phyloP scores from a whole-genome alignment of 2,888 invertebrate genomes.

The Drosophila robusta region DNA sequence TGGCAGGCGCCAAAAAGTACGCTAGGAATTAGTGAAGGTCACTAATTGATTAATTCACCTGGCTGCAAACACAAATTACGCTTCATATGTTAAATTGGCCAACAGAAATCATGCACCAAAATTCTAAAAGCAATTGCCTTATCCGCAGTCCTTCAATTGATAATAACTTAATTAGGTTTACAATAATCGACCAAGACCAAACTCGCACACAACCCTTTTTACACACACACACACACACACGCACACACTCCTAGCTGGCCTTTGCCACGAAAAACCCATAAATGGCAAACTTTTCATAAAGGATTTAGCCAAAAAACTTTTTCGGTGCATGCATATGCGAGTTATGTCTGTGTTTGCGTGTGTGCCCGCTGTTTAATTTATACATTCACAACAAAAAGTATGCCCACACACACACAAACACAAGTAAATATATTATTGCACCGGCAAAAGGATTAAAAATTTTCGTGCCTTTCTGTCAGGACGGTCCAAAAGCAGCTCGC shows the following conservation, averaged over 20 bases:
- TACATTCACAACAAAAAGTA: constrained; percentile 56
- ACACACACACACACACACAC: constrained; percentile 4
- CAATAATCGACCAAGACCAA: constrained; percentile 41
- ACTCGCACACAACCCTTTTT: constrained; percentile 28
- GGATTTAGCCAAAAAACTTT: constrained; percentile 75
- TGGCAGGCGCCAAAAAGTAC: constrained; percentile 56
- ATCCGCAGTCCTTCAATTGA: constrained; percentile 56
- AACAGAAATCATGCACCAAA: background rate
- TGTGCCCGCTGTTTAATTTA: constrained; percentile 69
- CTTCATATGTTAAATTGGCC: constrained; percentile 7
- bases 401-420: constrained; percentile 24
- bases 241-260: constrained; percentile 9
- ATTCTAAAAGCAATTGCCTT: background rate
- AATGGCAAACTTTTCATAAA: constrained; percentile 76
- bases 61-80: constrained; percentile 28
- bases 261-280: constrained; percentile 61
- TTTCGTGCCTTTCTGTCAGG: constrained; percentile 58
- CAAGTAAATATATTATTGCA: constrained; percentile 70
- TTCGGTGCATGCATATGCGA: constrained; percentile 46
- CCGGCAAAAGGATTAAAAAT: constrained; percentile 76
- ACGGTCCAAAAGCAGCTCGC: constrained; percentile 37
- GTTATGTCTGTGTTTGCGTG: constrained; percentile 45
- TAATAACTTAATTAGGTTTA: constrained; percentile 76
- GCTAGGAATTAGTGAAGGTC: constrained; percentile 67
- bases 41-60: constrained; percentile 77